Percentiles rank a stretch among this genome's conserved stretches.
phyloP scores from a whole-genome alignment of 2,888 invertebrate species.

The Leptogaster cylindrica region DNA sequence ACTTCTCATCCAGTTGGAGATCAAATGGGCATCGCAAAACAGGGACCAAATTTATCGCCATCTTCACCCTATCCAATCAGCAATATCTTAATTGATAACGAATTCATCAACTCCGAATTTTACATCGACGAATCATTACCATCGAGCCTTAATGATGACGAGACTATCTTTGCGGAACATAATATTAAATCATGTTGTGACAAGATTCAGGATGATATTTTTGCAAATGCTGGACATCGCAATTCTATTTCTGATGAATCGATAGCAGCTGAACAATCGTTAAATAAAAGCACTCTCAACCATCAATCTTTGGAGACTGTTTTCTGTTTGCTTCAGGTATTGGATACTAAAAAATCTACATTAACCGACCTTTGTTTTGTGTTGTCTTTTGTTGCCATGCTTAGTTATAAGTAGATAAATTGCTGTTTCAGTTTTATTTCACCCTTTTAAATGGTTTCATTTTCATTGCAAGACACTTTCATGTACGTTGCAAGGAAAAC shows the following conservation, averaged over 20 bases:
- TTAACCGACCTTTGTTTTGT: slow-evolving; percentile 11
- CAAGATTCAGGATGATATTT: slow-evolving; percentile 27
- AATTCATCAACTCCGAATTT: slow-evolving; percentile 82
- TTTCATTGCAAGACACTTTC: background rate
- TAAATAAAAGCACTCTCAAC: slow-evolving; percentile 43
- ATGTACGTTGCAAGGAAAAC: too few species aligned
- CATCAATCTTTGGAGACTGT: slow-evolving; percentile 50
- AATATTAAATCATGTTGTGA: slow-evolving; percentile 13
- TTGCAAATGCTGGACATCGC: slow-evolving; percentile 34
- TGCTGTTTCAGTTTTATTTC: slow-evolving; percentile 17
- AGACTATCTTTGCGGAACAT: slow-evolving; percentile 35
- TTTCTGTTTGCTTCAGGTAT: slow-evolving; percentile 51
- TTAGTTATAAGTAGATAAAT: slow-evolving; percentile 27
- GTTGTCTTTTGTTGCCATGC: slow-evolving; percentile 38
- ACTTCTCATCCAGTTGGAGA: slow-evolving; percentile 12
- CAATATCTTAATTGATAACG: slow-evolving; percentile 55
- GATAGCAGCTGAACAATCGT: slow-evolving; percentile 10
- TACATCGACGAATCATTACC: slow-evolving; percentile 90
- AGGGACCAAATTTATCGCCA: slow-evolving; percentile 32
- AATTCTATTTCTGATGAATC: slow-evolving; percentile 35
- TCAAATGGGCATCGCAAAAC: slow-evolving; percentile 9
- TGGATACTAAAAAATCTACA: slow-evolving; percentile 43
- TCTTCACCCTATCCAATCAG: slow-evolving; percentile 40
- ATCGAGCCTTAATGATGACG: slow-evolving; percentile 70
- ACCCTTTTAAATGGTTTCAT: background rate